These are phyloP conservation scores for Salvelinus sp. DNA, from an alignment of 2,113 vertebrate genomes.

Conservation along the genomic window DNA sequence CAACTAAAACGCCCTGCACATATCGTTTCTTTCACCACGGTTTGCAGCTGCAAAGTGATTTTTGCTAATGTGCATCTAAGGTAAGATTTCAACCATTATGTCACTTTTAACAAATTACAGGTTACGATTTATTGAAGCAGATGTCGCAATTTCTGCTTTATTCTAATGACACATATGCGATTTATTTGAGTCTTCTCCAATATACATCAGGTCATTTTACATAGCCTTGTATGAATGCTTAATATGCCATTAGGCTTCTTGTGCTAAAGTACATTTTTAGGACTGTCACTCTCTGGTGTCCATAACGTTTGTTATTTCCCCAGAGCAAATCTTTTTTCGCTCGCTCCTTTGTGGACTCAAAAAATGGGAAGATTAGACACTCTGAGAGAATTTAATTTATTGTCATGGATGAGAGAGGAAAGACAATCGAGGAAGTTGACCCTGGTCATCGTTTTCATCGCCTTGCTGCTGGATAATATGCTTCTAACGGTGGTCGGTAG, in stretches of 20 bases:
- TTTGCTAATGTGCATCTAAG: slow-evolving; percentile 44
- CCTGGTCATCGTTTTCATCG: slow-evolving; percentile 92
- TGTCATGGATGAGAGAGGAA: slow-evolving; percentile 86
- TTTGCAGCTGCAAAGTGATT: slow-evolving; percentile 39
- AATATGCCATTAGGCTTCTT: no score
- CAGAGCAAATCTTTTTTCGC: slow-evolving; percentile 9
- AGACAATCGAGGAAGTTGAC: slow-evolving; percentile 88
- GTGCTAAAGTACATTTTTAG: not conserved
- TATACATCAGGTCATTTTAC: not conserved
- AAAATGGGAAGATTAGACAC: slow-evolving; percentile 71
- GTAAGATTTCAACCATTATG: slow-evolving; percentile 41
- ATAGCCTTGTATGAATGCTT: not conserved
- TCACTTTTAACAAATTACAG: not conserved
- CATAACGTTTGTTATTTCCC: slow-evolving; percentile 3
- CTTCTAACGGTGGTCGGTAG: slow-evolving; percentile 96
- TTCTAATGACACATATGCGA: not conserved
- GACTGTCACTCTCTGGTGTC: not conserved
- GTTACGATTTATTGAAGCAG: not conserved
- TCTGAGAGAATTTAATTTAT: slow-evolving; percentile 73
- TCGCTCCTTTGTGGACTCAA: slow-evolving; percentile 16
- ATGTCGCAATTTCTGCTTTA: not conserved
- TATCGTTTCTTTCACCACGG: slow-evolving; percentile 33
- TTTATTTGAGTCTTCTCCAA: not conserved
- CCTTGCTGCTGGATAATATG: slow-evolving; percentile 97
- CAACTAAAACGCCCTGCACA: slow-evolving; percentile 40